Base-by-base conservation (phyloP, 2,888 invertebrate species). In the Xylocampa areola region DNA sequence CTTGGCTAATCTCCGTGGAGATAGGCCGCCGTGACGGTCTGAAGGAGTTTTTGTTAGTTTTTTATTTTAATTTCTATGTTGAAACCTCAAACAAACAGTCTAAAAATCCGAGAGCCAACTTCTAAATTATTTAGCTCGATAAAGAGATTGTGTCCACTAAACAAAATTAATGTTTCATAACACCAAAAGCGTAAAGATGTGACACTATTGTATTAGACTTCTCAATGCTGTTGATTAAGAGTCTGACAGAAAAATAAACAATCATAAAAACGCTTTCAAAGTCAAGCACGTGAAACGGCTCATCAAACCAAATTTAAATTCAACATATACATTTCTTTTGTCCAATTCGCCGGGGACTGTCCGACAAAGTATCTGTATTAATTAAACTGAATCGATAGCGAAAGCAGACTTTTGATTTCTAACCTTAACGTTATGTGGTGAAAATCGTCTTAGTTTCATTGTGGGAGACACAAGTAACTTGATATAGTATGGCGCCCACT, bases 321-420 rank as follows among this genome's bases (percentile, higher is more conserved):
- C 63, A 54, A 47, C 37, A 51, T 52, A 62, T 41, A 53, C 53
- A 51, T 49, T 51, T 41, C 37, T 55, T 54, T 69, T 70, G 65
- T 68, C 53, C 47, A 67, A 50, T 68, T 68, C 63, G 40, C 58
- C 30, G 13, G 48, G 49, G 41, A 41, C 44, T 40, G 44, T 36
- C 53, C 61, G 39, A 53, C n/a, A n/a, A n/a, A n/a, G n/a, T 60
- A 53, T 50, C 51, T 40, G 55, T 67, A 63, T 71, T 68, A 49
- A 67, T 73, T 73, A 74, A 45, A 51, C 47, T 39, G 33, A 69
- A 55, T 74, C 54, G 77, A 77, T 68, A 82, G 84, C 81, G 90
- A 91, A 90, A 91, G 89, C 85, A 65, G 69, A 82, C 78, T 85
- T 73, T 86, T 86, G 77, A 86, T 90, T 87, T 88, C 86, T 84